A percentile compares a stretch with the other conserved stretches of the same genome.
These are phyloP conservation scores for Sebastiscus albofasciatus DNA, from an alignment of 2,797 vertebrate species.

Conservation along the genomic window DNA sequence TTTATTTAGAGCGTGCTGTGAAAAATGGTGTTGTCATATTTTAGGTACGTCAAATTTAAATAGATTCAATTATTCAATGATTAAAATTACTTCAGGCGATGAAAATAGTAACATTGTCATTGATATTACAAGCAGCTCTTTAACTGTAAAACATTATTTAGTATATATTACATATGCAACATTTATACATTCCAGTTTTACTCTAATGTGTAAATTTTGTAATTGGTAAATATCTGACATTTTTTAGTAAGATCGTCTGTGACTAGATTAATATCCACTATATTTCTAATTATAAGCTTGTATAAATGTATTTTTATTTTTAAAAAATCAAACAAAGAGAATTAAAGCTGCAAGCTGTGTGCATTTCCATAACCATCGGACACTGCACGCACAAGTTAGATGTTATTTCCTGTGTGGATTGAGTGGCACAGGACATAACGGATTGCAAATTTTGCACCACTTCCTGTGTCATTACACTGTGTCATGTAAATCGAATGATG, in stretches of 20 bases:
- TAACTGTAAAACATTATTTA: neutral
- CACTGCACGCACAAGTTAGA: too few relatives aligned
- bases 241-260: neutral
- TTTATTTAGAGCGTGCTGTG: neutral
- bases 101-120: neutral
- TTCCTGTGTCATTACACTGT: too few relatives aligned
- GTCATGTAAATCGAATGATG: too few relatives aligned
- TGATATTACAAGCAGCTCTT: neutral
- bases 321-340: neutral
- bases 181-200: neutral
- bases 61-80: neutral
- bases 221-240: neutral
- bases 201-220: neutral
- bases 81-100: neutral
- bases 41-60: neutral
- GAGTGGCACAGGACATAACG: fast-evolving
- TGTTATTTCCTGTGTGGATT: too few relatives aligned
- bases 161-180: neutral
- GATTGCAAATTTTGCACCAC: too few relatives aligned
- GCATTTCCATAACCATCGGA: too few relatives aligned
- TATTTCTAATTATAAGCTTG: neutral
- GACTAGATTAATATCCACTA: neutral
- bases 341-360: too few relatives aligned
- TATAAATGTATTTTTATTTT: neutral
- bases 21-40: neutral